Base-by-base conservation (phyloP, 2,888 invertebrate genomes). In the Diachrysia chrysitis region DNA sequence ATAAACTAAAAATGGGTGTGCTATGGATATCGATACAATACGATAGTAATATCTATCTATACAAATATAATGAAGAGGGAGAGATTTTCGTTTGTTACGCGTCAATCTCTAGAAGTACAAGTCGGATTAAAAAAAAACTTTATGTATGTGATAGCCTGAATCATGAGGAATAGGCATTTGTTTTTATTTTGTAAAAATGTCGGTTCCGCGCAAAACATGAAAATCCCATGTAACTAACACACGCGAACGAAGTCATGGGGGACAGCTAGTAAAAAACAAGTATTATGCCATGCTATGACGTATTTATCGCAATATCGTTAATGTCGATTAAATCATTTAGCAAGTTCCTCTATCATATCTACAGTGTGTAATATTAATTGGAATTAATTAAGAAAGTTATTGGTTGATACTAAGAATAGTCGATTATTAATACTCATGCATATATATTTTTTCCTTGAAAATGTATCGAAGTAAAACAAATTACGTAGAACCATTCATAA, bases 311-410 rank as follows among this genome's bases (percentile, higher is more conserved):
- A n/a, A n/a, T 42, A 42, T 42, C 42, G n/a, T 16, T 37, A 37
- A 37, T 14, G 14, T 12, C 14, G 14, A n/a, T n/a, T n/a, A n/a
- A n/a, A 37, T 14, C 3, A 14, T 37, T 37, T 14, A 25, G 25
- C 14, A 37, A 12, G 32, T 32, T 6, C n/a, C 42, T n/a, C n/a
- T 42, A 42, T 42, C 42, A 42, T 42, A 42, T 42, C 42, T n/a
- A n/a, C 42, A 42, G 14, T n/a, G 42, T 42, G 42, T 42, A 42
- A 42, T 42, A 42, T n/a, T n/a, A 42, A 42, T 42, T 42, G 42
- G 42, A 42, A 42, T 42, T 42, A 42, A 42, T 42, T 42, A 42
- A 42, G 42, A 42, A n/a, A n/a, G 16, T 32, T 42, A 16, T 35
- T 35, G 14, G 16, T 37, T 14, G 14, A 37, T 42, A 42, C 42